These are phyloP conservation scores for Ephydatia muelleri DNA, from an alignment of 37 sponge, comb jelly and placozoan species.

Conservation along the genomic window DNA sequence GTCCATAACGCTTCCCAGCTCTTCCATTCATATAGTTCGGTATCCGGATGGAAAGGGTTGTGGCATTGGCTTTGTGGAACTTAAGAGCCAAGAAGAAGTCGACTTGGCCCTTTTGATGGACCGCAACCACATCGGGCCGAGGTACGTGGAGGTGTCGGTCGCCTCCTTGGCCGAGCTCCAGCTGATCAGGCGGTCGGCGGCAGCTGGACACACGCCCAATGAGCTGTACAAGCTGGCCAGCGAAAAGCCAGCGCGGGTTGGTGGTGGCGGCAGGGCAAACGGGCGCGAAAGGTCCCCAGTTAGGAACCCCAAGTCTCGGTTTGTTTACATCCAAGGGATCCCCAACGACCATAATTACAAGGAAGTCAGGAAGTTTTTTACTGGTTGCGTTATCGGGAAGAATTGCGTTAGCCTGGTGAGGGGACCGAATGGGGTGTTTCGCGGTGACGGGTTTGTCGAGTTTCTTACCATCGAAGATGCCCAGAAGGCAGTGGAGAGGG, in stretches of 20 bases:
- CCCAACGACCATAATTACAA: slow-evolving; percentile 53
- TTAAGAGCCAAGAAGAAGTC: slow-evolving; percentile 47
- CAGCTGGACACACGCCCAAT: not conserved
- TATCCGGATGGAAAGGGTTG: slow-evolving; percentile 29
- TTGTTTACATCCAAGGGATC: slow-evolving; percentile 58
- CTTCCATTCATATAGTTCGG: slow-evolving; percentile 50
- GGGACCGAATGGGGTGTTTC: slow-evolving; percentile 21
- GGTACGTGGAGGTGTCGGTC: slow-evolving; percentile 46
- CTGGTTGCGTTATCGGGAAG: slow-evolving; percentile 27
- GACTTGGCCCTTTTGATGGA: slow-evolving; percentile 53
- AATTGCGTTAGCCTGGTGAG: slow-evolving; percentile 49
- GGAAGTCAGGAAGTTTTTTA: slow-evolving; percentile 58
- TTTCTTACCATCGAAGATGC: slow-evolving; percentile 30
- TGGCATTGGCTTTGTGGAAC: slow-evolving; percentile 58
- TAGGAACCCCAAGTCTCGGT: slow-evolving; percentile 13
- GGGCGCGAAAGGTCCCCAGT: slow-evolving; percentile 28
- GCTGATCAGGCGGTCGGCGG: slow-evolving; percentile 18
- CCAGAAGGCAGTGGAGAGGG: slow-evolving; percentile 32
- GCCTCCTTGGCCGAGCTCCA: slow-evolving; percentile 43
- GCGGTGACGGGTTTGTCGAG: slow-evolving; percentile 69
- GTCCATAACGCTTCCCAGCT: slow-evolving; percentile 20
- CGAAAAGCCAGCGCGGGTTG: not conserved
- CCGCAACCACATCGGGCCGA: slow-evolving; percentile 50
- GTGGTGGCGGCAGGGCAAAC: not conserved
- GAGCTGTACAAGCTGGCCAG: slow-evolving; percentile 52